Conservation (phyloP, 2,888 invertebrate species). For the Drosophila quasianomalipes region DNA sequence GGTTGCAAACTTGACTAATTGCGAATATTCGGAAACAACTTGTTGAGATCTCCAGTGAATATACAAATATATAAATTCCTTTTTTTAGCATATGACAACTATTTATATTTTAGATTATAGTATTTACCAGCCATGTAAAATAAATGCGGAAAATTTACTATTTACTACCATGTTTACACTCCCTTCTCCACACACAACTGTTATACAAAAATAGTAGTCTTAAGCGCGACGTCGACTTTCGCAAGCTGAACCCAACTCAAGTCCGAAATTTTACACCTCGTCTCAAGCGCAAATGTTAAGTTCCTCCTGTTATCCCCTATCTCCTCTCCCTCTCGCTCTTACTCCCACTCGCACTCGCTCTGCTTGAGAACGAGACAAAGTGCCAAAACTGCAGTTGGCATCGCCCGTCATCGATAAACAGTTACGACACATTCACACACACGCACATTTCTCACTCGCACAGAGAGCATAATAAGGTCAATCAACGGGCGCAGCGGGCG, state of each 20-base stretch:
- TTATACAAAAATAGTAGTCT: slow-evolving; percentile 32
- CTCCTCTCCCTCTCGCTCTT: background rate
- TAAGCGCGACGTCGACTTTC: slow-evolving; percentile 25
- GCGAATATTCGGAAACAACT: slow-evolving; percentile 64
- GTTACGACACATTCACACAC: slow-evolving; percentile 62
- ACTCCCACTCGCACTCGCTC: background rate
- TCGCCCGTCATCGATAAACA: slow-evolving; percentile 60
- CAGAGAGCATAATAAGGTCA: slow-evolving; percentile 81
- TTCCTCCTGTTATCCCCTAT: background rate
- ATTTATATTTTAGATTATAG: background rate
- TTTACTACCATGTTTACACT: background rate
- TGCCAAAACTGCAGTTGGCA: slow-evolving; percentile 44
- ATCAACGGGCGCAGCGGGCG: slow-evolving; percentile 81
- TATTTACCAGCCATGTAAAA: background rate
- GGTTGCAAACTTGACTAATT: slow-evolving; percentile 58
- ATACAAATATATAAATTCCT: background rate
- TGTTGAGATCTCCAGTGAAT: slow-evolving; percentile 49
- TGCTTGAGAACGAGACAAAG: slow-evolving; percentile 26
- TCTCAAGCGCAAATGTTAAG: slow-evolving; percentile 33
- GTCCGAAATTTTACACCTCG: slow-evolving; percentile 67
- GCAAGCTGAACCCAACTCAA: slow-evolving; percentile 47
- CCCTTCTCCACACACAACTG: slow-evolving; percentile 4
- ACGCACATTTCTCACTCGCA: slow-evolving; percentile 1
- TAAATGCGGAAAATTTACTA: background rate
- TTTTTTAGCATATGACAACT: background rate